These are phyloP conservation scores for Diadophis punctatus DNA, from an alignment of 2,113 vertebrate genomes.

Conservation along the genomic window DNA sequence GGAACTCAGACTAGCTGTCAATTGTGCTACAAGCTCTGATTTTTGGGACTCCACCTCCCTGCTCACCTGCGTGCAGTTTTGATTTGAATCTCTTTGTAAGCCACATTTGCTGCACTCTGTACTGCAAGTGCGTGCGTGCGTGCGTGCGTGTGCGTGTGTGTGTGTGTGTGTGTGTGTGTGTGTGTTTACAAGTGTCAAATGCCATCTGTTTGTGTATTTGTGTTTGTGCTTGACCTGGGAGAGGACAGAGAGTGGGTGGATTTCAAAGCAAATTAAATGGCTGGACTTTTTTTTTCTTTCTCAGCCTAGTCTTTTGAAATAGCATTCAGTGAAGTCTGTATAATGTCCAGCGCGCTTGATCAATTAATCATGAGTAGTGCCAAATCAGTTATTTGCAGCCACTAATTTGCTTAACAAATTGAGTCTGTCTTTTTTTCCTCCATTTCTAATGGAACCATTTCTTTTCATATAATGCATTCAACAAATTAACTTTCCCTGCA, in stretches of 20 bases:
- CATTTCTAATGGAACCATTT: constrained; percentile 22
- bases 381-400: constrained; percentile 26
- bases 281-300: constrained; percentile 4
- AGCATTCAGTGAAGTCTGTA: constrained; percentile 20
- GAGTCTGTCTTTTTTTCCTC: constrained; percentile 1
- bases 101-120: background rate
- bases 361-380: constrained; percentile 15
- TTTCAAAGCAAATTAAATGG: constrained; percentile 17
- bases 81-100: background rate
- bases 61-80: background rate
- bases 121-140: no score
- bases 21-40: no score
- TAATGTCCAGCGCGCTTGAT: background rate
- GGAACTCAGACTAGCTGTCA: no score
- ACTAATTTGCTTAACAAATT: constrained; percentile 38
- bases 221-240: background rate
- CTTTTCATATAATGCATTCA: constrained; percentile 23
- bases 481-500: background rate
- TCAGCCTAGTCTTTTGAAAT: background rate
- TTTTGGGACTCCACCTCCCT: no score
- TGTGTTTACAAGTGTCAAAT: background rate
- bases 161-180: no score
- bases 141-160: no score
- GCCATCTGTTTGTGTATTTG: background rate
- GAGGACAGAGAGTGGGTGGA: background rate